phyloP scores from a whole-genome alignment of 2,797 vertebrate genomes.

The Hafferia zeledoni region DNA sequence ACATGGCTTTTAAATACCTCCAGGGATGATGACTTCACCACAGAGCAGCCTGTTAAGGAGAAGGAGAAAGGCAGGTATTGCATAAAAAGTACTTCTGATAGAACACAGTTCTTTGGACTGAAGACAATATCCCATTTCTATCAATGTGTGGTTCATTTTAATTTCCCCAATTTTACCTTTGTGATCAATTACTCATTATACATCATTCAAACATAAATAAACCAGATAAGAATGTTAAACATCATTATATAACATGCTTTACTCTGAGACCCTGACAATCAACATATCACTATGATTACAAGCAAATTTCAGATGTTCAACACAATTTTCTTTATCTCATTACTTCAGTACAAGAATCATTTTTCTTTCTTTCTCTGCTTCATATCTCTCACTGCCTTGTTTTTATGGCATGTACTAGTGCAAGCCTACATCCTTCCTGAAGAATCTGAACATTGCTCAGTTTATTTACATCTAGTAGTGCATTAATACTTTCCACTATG shows the following conservation, averaged over 20 bases:
- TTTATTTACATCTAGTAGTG: constrained; percentile 36
- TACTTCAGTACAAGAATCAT: neutral
- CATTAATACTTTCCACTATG: constrained; percentile 31
- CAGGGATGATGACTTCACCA: neutral
- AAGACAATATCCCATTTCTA: neutral
- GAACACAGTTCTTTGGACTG: neutral
- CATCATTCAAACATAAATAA: neutral
- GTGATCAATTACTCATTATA: neutral
- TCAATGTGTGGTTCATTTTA: neutral
- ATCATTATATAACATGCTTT: neutral
- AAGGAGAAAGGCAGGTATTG: neutral
- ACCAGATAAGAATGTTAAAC: neutral
- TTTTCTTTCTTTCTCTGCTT: neutral
- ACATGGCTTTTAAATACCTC: neutral
- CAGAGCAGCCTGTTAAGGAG: neutral
- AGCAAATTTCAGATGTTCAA: neutral
- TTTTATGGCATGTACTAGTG: neutral
- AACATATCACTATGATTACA: neutral
- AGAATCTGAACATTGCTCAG: constrained; percentile 6
- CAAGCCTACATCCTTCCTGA: constrained; percentile 2
- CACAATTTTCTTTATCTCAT: neutral
- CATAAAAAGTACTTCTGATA: neutral
- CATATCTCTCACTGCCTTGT: neutral
- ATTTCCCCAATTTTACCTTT: neutral
- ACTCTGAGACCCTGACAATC: neutral